A percentile compares a stretch with the other conserved stretches of the same genome.
Evolutionary conservation across 2,113 vertebrate genomes (phyloP).

Genomic region (Neolamprologus variostigma): DNA sequence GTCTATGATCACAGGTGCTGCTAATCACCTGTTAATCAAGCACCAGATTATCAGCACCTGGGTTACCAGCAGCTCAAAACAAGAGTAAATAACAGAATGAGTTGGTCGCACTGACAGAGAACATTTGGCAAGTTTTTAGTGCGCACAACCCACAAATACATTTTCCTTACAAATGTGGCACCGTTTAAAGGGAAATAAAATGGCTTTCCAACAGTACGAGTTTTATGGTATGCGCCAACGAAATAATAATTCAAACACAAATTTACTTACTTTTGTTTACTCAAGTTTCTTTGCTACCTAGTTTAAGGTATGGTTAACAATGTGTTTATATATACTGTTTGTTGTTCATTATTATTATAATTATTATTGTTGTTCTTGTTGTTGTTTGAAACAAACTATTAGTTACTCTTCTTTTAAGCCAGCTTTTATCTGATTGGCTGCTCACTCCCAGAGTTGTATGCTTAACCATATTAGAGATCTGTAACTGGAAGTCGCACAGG

Average conservation of each 20-base stretch:
- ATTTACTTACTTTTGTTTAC: not conserved
- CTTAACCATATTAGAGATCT: not conserved
- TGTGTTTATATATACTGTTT: not conserved
- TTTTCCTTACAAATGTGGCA: not conserved
- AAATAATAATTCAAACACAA: not conserved
- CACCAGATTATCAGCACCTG: not conserved
- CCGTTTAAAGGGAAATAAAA: not conserved
- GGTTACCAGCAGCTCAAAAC: not conserved
- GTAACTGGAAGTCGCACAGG: not conserved
- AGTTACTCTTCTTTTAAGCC: not conserved
- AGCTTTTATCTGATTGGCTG: not conserved
- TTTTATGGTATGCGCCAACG: not conserved
- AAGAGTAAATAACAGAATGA: not conserved
- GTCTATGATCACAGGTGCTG: not conserved
- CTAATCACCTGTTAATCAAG: not conserved
- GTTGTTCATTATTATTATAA: not conserved
- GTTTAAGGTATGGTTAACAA: not conserved
- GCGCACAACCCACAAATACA: not conserved
- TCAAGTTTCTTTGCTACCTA: not conserved
- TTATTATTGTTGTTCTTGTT: not conserved
- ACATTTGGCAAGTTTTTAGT: not conserved
- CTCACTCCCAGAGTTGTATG: not conserved
- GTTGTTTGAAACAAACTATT: not conserved
- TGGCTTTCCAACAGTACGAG: not conserved
- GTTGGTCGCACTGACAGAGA: not conserved